These are phyloP conservation scores for Lamellibrachia luymesi DNA, from an alignment of 1,140 invertebrate species.

Conservation along the genomic window DNA sequence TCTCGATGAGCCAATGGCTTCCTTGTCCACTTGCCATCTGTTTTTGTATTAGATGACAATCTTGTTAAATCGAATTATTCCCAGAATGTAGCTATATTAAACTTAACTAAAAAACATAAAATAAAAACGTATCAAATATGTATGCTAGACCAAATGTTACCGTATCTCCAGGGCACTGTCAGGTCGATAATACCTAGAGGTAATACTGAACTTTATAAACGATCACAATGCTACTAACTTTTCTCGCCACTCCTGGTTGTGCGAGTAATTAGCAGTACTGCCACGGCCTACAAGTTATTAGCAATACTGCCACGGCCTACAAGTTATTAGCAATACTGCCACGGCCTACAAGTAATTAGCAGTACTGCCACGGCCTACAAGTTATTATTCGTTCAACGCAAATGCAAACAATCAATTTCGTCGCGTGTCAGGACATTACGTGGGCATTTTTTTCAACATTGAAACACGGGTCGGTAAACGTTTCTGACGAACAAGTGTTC, in stretches of 20 bases:
- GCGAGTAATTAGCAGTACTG: too few relatives aligned
- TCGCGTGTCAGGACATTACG: background rate
- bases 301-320: too few relatives aligned
- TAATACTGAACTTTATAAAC: background rate
- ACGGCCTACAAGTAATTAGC: too few relatives aligned
- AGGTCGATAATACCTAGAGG: background rate
- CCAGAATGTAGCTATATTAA: background rate
- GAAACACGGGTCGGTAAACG: background rate
- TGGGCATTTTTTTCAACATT: background rate
- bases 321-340: background rate
- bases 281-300: background rate
- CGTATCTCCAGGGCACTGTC: background rate
- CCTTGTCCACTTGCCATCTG: too few relatives aligned
- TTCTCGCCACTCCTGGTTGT: background rate
- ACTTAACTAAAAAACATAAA: background rate
- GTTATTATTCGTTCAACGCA: background rate
- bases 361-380: too few relatives aligned
- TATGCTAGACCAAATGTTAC: background rate
- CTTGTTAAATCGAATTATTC: too few relatives aligned
- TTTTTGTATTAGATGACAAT: too few relatives aligned
- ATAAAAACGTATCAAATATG: background rate
- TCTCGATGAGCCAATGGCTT: too few relatives aligned
- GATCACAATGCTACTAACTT: background rate
- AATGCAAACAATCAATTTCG: background rate
- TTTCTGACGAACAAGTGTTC: background rate